Evolutionary conservation across 1,140 invertebrate species (phyloP).

Genomic region (Lutraria rhynchaena): DNA sequence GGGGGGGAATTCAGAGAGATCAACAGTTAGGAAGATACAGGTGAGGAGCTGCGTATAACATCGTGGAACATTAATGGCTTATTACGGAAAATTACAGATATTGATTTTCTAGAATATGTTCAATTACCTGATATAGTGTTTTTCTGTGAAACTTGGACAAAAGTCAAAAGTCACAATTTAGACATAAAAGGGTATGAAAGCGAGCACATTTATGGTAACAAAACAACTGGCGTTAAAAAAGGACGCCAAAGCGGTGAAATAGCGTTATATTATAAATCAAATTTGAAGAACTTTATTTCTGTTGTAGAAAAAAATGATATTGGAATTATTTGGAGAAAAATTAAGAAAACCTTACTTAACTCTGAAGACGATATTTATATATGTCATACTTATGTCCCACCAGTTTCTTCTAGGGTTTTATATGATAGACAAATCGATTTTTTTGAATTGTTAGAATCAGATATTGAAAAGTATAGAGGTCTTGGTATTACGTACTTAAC

Average conservation of each 20-base stretch:
- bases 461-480: background rate
- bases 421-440: background rate
- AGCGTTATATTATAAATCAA: slow-evolving; percentile 12
- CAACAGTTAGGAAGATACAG: background rate
- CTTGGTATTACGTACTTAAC: background rate
- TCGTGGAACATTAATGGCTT: slow-evolving; percentile 33
- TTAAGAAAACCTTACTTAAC: background rate
- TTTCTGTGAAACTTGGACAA: slow-evolving; percentile 19
- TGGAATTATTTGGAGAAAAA: slow-evolving; percentile 8
- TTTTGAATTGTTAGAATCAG: slow-evolving; percentile 1
- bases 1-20: too few relatives aligned
- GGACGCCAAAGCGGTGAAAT: slow-evolving; percentile 9
- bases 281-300: background rate
- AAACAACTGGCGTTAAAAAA: background rate
- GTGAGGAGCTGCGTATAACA: slow-evolving; percentile 3
- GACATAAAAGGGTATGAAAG: slow-evolving; percentile 2
- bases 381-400: slow-evolving; percentile 14
- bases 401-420: background rate
- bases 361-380: slow-evolving; percentile 2
- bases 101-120: slow-evolving; percentile 24
- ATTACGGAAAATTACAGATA: background rate
- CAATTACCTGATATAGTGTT: background rate
- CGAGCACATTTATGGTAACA: slow-evolving; percentile 33
- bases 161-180: background rate
- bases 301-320: background rate